A percentile compares a stretch with the other conserved stretches of the same genome.
Conservation (phyloP, 2,797 vertebrate species). For the Buceros bicornis region DNA sequence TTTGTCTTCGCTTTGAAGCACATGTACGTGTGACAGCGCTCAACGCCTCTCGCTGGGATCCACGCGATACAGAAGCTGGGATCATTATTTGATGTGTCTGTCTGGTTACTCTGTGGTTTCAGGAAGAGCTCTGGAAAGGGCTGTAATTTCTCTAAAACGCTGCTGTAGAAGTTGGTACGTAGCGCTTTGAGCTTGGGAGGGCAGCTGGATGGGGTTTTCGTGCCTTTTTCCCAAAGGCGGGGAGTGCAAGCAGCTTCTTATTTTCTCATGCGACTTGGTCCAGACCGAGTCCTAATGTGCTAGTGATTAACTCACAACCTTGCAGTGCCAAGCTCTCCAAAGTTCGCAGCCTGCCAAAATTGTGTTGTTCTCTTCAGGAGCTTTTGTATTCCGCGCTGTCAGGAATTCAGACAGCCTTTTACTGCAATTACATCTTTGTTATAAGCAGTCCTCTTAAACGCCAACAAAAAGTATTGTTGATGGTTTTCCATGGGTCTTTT, state of each 20-base stretch:
- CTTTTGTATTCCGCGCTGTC: slow-evolving; percentile 3
- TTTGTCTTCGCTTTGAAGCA: background rate
- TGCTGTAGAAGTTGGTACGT: background rate
- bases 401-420: slow-evolving; percentile 28
- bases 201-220: background rate
- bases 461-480: slow-evolving; percentile 11
- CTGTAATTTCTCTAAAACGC: background rate
- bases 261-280: background rate
- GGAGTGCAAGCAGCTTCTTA: background rate
- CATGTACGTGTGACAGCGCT: background rate
- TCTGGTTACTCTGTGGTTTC: background rate
- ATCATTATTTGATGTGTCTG: background rate
- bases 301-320: slow-evolving; percentile 64
- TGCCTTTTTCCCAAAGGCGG: background rate
- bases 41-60: background rate
- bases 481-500: background rate
- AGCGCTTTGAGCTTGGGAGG: background rate
- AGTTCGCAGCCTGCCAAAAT: slow-evolving; percentile 18
- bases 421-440: slow-evolving; percentile 44
- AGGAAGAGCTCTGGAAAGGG: background rate
- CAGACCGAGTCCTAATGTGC: slow-evolving; percentile 26
- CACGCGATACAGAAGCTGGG: background rate
- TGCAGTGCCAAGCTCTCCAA: slow-evolving; percentile 51
- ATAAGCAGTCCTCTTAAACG: background rate
- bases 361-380: slow-evolving; percentile 48